Base-by-base conservation (phyloP, 2,888 invertebrate genomes). In the Orchestes rusci region DNA sequence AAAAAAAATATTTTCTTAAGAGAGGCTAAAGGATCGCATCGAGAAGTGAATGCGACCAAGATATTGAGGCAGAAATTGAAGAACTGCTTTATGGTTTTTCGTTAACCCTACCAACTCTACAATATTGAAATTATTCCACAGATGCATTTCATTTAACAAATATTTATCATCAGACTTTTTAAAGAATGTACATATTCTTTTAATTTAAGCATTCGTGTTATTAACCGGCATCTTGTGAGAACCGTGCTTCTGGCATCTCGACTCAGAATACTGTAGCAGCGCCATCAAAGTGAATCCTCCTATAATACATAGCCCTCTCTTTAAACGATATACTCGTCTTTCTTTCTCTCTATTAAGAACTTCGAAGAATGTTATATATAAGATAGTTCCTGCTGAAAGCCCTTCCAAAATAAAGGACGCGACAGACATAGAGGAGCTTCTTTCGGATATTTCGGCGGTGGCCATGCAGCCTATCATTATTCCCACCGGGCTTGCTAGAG, bases 291-390 rank as follows among this genome's bases (percentile, higher is more conserved):
- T 46, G 55, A 70, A 70, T 4, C 69, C 69, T 2, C 56, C 57
- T n/a, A 67, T 43, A 39, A 70, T 68, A 49, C 62, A 68, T 43
- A 63, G 39, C 4, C 65, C 63, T 18, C 69, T 54, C 20, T 56
- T 57, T n/a, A 68, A 46, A 44, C 66, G 58, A 52, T 59, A 66
- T 33, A 62, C 59, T 39, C 67, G 54, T 43, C 67, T 52, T 39
- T 65, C 66, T 49, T 67, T 69, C 47, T 72, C 71, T 36, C 70
- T 59, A 48, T 69, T 70, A 27, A 73, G 59, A 16, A 73, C 70
- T 58, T 74, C 73, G 54, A 73, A 73, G 56, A 74, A 73, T 2
- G 71, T 72, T 41, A 73, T 71, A 54, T 73, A 74, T 36, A 73
- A 60, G 46, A 74, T 68, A 16, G 72, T 71, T 29, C 73, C 73